Conservation (phyloP, 1,140 invertebrate species). For the Drosophila yakuba region DNA sequence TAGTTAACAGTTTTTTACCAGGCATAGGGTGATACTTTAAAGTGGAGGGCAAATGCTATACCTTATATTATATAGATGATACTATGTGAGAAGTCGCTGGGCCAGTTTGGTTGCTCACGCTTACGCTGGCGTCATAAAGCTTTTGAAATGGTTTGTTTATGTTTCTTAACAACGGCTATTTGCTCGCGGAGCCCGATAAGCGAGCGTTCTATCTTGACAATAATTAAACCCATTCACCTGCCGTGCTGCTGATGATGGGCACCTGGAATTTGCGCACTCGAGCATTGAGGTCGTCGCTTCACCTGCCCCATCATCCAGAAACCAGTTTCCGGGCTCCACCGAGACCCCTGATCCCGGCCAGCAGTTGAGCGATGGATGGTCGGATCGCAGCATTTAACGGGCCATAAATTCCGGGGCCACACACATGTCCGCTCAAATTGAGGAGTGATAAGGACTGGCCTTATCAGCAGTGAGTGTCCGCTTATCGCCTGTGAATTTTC, state of each 20-base stretch:
- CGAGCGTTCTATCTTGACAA: slow-evolving; percentile 61
- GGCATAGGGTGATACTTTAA: slow-evolving; percentile 7
- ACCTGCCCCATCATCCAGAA: slow-evolving; percentile 32
- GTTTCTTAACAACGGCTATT: slow-evolving; percentile 68
- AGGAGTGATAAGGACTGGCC: slow-evolving; percentile 24
- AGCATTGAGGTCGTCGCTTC: slow-evolving; percentile 44
- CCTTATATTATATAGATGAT: not conserved
- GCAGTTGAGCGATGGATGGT: slow-evolving; percentile 9
- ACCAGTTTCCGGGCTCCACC: slow-evolving; percentile 20
- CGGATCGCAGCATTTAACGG: slow-evolving; percentile 8
- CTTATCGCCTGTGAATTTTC: slow-evolving; percentile 56
- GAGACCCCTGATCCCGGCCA: slow-evolving; percentile 30
- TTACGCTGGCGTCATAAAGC: slow-evolving; percentile 41
- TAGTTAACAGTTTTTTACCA: slow-evolving; percentile 1
- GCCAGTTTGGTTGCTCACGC: slow-evolving; percentile 17
- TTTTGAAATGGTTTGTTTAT: slow-evolving; percentile 65
- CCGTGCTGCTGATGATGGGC: slow-evolving; percentile 27
- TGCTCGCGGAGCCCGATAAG: slow-evolving; percentile 56
- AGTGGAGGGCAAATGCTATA: not conserved
- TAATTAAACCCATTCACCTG: slow-evolving; percentile 23
- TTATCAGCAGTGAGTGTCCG: slow-evolving; percentile 32
- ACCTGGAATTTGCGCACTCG: slow-evolving; percentile 43
- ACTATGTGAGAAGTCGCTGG: slow-evolving; percentile 7
- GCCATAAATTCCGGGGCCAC: slow-evolving; percentile 32
- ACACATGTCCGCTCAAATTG: slow-evolving; percentile 10